Percentiles rank a stretch among this genome's conserved stretches.
Evolutionary conservation across 1,140 invertebrate genomes (phyloP).

Genomic region (Dinothrombium tinctorium): DNA sequence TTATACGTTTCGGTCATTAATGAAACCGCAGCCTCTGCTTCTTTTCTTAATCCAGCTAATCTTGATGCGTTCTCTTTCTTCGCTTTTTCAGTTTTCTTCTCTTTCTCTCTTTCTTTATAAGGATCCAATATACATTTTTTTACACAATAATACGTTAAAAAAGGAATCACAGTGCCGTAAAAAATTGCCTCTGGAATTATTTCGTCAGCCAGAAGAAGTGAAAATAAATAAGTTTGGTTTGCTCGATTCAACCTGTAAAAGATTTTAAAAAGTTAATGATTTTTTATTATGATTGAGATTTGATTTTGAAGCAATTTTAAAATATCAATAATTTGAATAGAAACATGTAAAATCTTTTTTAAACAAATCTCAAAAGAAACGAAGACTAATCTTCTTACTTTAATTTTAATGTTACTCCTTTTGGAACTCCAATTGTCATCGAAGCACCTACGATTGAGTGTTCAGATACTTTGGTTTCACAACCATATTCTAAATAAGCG

Average conservation of each 20-base stretch:
- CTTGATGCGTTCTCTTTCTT: constrained; percentile 27
- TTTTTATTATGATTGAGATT: constrained; percentile 1
- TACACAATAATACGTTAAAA: constrained; percentile 48
- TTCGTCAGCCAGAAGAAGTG: constrained; percentile 71
- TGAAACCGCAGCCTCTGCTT: constrained; percentile 58
- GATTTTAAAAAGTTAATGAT: constrained; percentile 20
- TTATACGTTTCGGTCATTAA: constrained; percentile 58
- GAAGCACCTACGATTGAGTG: constrained; percentile 63
- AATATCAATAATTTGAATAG: neutral
- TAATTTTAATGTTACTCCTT: constrained; percentile 63
- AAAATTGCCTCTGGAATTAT: constrained; percentile 65
- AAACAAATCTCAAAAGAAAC: neutral
- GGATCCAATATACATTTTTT: constrained; percentile 72
- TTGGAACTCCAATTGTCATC: constrained; percentile 53
- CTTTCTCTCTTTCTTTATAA: constrained; percentile 45
- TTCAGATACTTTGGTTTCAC: constrained; percentile 72
- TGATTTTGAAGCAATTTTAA: neutral
- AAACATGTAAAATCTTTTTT: constrained; percentile 3
- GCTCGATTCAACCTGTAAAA: constrained; percentile 45
- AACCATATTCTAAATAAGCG: constrained; percentile 59
- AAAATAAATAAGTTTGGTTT: constrained; percentile 64
- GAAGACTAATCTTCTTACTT: constrained; percentile 33
- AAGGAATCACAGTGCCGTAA: constrained; percentile 67
- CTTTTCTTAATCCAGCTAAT: constrained; percentile 46
- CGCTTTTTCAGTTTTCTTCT: constrained; percentile 25